A percentile compares a stretch with the other conserved stretches of the same genome.
These are phyloP conservation scores for Esox masquinongy DNA, from an alignment of 2,797 vertebrate genomes.

Conservation along the genomic window DNA sequence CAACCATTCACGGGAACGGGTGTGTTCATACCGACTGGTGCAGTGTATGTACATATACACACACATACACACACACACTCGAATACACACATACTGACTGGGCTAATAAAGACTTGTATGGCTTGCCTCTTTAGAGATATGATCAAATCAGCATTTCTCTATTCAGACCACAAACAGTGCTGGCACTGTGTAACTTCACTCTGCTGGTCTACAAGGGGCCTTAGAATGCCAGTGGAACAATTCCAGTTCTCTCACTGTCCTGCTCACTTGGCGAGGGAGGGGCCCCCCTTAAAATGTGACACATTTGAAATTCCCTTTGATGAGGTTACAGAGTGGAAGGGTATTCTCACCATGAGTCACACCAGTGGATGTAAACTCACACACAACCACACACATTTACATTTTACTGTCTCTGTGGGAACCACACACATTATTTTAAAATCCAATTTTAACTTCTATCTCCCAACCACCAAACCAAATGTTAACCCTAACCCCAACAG, in stretches of 20 bases:
- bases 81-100: background rate
- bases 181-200: background rate
- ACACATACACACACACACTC: too few relatives aligned
- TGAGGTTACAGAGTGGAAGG: background rate
- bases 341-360: background rate
- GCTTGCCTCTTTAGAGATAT: background rate
- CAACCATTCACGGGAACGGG: too few relatives aligned
- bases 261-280: background rate
- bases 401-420: too few relatives aligned
- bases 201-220: background rate
- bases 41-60: background rate
- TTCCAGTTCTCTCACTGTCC: background rate
- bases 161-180: background rate
- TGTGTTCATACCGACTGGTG: too few relatives aligned
- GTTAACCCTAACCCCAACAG: too few relatives aligned
- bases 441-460: too few relatives aligned
- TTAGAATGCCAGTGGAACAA: background rate
- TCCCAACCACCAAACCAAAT: too few relatives aligned
- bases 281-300: background rate
- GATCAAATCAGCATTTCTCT: background rate
- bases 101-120: background rate
- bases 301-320: slow-evolving; percentile 2
- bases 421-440: background rate
- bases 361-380: background rate
- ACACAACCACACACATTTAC: background rate